Conservation (phyloP, 2,888 invertebrate species). For the Pseudeuparius sepicola region DNA sequence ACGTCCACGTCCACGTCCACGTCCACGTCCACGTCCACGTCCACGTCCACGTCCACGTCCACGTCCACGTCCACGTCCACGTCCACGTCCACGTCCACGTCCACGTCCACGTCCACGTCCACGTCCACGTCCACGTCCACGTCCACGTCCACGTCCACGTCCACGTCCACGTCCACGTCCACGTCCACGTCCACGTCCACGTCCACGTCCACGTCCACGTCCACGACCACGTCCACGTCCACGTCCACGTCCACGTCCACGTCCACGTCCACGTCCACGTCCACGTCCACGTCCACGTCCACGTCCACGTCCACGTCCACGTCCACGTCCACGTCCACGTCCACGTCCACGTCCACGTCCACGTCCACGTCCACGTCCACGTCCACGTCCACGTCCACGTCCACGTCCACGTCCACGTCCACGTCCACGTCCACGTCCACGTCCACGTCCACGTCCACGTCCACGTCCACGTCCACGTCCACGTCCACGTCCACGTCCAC, state of each 20-base stretch:
- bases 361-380: slow-evolving; percentile 3
- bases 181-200: slow-evolving; percentile 3
- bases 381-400: slow-evolving; percentile 3
- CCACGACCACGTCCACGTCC: slow-evolving; percentile 2
- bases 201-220: slow-evolving; percentile 3
- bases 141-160: slow-evolving; percentile 3
- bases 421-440: slow-evolving; percentile 3
- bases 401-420: slow-evolving; percentile 3
- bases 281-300: slow-evolving; percentile 3
- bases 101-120: slow-evolving; percentile 3
- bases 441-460: slow-evolving; percentile 3
- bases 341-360: slow-evolving; percentile 3
- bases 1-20: slow-evolving; percentile 2
- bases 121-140: slow-evolving; percentile 2
- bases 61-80: slow-evolving; percentile 3
- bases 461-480: slow-evolving; percentile 2
- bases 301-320: slow-evolving; percentile 2
- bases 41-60: slow-evolving; percentile 3
- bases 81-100: slow-evolving; percentile 3
- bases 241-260: slow-evolving; percentile 3
- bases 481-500: slow-evolving; percentile 3
- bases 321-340: slow-evolving; percentile 3
- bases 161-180: slow-evolving; percentile 3
- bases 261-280: slow-evolving; percentile 3
- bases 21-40: slow-evolving; percentile 3